Evolutionary conservation across 2,113 vertebrate species (phyloP).

Genomic region (Erythrolamprus reginae): DNA sequence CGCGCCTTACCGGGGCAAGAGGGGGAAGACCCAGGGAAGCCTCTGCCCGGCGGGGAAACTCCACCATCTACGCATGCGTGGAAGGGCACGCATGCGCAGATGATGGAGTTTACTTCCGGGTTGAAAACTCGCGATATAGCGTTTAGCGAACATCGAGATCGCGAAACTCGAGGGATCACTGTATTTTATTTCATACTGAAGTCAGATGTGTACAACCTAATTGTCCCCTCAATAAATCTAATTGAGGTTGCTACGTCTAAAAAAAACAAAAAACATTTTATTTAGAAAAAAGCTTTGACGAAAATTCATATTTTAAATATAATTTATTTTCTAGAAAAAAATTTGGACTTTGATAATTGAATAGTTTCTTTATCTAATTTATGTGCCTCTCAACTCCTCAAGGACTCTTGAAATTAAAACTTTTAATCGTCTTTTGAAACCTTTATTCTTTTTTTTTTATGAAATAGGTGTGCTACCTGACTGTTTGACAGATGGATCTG

Average conservation of each 20-base stretch:
- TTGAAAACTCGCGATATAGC: too few species aligned
- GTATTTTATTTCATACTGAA: background rate
- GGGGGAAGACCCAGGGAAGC: too few species aligned
- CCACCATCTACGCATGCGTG: too few species aligned
- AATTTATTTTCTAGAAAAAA: background rate
- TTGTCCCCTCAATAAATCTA: background rate
- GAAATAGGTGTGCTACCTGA: constrained; percentile 85
- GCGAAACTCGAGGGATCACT: too few species aligned
- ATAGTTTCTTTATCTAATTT: too few species aligned
- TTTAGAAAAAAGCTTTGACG: background rate
- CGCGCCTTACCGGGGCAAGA: too few species aligned
- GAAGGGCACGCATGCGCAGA: too few species aligned
- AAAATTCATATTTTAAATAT: background rate
- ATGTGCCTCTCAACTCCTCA: too few species aligned
- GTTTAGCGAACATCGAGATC: too few species aligned
- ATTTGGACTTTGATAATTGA: background rate
- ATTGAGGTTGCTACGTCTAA: background rate
- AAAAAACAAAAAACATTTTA: background rate
- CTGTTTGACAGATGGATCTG: constrained; percentile 88
- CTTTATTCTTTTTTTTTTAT: background rate
- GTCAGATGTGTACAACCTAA: background rate
- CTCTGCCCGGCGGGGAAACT: too few species aligned
- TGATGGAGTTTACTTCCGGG: too few species aligned
- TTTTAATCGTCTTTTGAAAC: background rate
- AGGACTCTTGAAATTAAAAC: too few species aligned